phyloP scores from a whole-genome alignment of 2,797 vertebrate genomes.

The Fistularia tabacaria region DNA sequence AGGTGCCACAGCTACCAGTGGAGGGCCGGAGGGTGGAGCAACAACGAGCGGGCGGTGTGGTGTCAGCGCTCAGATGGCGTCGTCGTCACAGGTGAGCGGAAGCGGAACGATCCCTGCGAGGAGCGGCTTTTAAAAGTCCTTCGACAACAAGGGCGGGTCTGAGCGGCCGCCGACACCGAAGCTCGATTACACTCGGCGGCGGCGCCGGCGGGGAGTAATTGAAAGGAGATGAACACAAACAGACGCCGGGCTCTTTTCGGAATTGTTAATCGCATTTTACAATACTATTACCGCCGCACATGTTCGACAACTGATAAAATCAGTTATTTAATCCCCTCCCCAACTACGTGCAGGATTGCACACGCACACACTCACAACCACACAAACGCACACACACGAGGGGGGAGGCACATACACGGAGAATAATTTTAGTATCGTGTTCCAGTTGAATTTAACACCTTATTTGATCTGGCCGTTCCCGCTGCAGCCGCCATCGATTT shows the following conservation, averaged over 20 bases:
- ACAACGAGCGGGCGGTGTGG: constrained; percentile 90
- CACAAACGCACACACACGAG: background rate
- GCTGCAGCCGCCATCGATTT: constrained; percentile 55
- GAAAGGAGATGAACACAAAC: constrained; percentile 16
- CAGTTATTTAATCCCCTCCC: background rate
- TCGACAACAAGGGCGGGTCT: too few species aligned
- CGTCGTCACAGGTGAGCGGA: constrained; percentile 96
- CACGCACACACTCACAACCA: background rate
- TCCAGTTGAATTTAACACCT: constrained; percentile 52
- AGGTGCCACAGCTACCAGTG: constrained; percentile 91
- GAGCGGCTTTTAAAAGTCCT: too few species aligned
- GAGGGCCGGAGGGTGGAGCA: constrained; percentile 87
- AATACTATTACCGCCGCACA: background rate
- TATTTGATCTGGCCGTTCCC: constrained; percentile 56
- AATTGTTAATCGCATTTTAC: constrained; percentile 7
- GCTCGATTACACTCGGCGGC: too few species aligned
- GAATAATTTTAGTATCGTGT: constrained; percentile 25
- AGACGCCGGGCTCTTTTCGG: background rate
- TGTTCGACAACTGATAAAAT: constrained; percentile 1
- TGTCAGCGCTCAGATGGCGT: constrained; percentile 94
- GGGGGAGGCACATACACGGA: background rate
- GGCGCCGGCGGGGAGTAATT: constrained; percentile 16
- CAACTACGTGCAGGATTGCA: too few species aligned
- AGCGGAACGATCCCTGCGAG: too few species aligned
- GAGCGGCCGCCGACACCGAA: too few species aligned